Conservation (phyloP, 2,113 vertebrate genomes). For the Thalassarche chlororhynchos region DNA sequence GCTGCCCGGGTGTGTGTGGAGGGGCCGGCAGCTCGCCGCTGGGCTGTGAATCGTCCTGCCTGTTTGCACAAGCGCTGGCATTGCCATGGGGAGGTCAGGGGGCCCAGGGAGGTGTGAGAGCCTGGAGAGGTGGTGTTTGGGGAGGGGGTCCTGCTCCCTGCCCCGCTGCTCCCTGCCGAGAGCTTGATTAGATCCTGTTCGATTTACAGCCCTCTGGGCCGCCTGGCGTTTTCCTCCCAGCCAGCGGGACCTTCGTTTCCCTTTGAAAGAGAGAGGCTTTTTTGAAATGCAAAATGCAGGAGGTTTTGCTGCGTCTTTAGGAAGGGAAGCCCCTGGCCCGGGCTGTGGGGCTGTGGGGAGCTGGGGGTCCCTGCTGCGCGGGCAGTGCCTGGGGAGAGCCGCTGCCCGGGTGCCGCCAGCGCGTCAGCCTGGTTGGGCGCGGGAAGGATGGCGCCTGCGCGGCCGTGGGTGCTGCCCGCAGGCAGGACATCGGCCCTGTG, state of each 20-base stretch:
- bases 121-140: neutral
- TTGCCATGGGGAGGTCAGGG: neutral
- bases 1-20: neutral
- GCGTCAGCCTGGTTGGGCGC: fast-evolving
- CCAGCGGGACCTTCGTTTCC: neutral
- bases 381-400: neutral
- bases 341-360: neutral
- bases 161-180: neutral
- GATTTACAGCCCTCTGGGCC: slow-evolving; percentile 12
- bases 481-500: neutral
- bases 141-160: neutral
- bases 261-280: neutral
- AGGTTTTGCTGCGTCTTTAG: neutral
- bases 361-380: neutral
- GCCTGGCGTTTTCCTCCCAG: neutral
- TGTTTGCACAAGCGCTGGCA: neutral
- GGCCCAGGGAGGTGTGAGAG: neutral
- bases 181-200: slow-evolving; percentile 12
- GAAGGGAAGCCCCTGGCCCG: neutral
- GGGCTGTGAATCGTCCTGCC: neutral
- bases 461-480: neutral
- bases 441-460: fast-evolving
- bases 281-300: slow-evolving; percentile 43
- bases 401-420: fast-evolving
- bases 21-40: neutral